phyloP scores from a whole-genome alignment of 2,113 vertebrate species.

The Sisor rabdophorus region DNA sequence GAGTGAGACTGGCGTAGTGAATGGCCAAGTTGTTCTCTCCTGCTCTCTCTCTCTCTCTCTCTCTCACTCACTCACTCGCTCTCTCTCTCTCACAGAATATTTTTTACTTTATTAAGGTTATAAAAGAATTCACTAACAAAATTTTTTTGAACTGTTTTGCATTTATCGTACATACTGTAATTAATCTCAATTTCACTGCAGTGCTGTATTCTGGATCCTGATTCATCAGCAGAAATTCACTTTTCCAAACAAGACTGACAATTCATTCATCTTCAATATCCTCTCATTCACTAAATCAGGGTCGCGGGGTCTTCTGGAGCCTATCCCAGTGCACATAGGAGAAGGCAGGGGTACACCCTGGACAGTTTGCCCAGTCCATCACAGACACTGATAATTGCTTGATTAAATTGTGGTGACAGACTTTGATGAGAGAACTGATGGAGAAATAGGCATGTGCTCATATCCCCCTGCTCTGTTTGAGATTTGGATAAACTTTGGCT shows the following conservation, averaged over 20 bases:
- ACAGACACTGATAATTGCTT: too few relatives aligned
- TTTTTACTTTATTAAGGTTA: not conserved
- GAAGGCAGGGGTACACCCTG: too few relatives aligned
- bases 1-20: constrained; percentile 5
- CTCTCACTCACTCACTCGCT: not conserved
- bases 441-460: not conserved
- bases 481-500: not conserved
- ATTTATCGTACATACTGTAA: not conserved
- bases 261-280: too few relatives aligned
- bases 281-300: too few relatives aligned
- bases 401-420: too few relatives aligned
- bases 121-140: too few relatives aligned
- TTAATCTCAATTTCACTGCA: not conserved
- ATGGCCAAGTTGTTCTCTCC: constrained; percentile 1
- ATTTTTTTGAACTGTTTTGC: not conserved
- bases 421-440: too few relatives aligned
- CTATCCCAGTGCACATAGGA: too few relatives aligned
- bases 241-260: not conserved
- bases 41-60: not conserved
- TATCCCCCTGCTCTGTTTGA: not conserved
- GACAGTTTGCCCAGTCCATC: too few relatives aligned
- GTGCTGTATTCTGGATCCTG: not conserved
- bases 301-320: too few relatives aligned
- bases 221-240: not conserved
- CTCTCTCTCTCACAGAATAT: not conserved